Evolutionary conservation across 2,888 invertebrate species (phyloP).

Genomic region (Branchinecta sandiegonensis): DNA sequence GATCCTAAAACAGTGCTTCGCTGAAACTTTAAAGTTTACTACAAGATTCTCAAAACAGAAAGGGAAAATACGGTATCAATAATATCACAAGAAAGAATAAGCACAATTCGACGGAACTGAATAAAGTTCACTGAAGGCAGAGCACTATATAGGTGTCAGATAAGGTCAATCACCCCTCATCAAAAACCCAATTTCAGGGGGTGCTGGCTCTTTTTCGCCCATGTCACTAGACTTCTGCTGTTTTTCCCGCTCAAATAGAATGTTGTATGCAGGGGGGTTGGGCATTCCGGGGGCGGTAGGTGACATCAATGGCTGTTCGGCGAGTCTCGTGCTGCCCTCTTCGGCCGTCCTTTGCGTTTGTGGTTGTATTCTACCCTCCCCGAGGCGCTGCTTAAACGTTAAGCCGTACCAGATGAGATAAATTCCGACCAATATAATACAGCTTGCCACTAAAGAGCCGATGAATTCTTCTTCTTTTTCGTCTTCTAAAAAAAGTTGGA

Average conservation of each 20-base stretch:
- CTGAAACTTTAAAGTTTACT: no score
- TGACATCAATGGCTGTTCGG: background rate
- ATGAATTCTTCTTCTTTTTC: slow-evolving; percentile 14
- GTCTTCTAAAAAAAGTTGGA: background rate
- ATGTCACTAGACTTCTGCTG: background rate
- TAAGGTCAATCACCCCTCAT: background rate
- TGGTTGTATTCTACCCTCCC: background rate
- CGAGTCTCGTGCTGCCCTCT: background rate
- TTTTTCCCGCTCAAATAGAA: background rate
- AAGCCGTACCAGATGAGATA: slow-evolving; percentile 1
- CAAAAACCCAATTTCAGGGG: background rate
- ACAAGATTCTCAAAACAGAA: no score
- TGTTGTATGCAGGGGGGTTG: background rate
- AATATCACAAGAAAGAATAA: no score
- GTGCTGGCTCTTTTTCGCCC: background rate
- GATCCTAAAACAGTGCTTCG: no score
- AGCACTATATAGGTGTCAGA: no score
- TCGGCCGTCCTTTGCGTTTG: background rate
- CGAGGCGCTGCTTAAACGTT: background rate
- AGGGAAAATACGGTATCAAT: no score
- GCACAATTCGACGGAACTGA: no score
- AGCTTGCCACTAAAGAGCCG: background rate
- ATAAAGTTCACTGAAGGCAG: no score
- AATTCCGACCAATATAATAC: slow-evolving; percentile 1
- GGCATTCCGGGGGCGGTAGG: background rate